A percentile compares a stretch with the other conserved stretches of the same genome.
Conservation (phyloP, 1,140 invertebrate genomes). For the Helicorthomorpha holstii region DNA sequence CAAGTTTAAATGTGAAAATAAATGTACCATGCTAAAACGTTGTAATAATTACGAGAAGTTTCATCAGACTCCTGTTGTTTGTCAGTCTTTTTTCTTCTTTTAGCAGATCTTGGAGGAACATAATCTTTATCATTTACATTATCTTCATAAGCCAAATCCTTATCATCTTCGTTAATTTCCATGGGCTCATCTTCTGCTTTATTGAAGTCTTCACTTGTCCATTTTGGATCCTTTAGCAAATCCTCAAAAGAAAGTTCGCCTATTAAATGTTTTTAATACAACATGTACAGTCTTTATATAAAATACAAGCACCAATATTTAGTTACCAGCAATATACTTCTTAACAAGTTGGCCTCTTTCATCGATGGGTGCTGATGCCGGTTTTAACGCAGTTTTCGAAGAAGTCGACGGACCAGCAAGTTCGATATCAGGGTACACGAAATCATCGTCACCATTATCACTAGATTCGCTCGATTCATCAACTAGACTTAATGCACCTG, state of each 20-base stretch:
- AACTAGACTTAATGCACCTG: too few species aligned
- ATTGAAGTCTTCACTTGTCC: background rate
- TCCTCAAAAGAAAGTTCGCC: background rate
- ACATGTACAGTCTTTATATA: too few species aligned
- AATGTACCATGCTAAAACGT: background rate
- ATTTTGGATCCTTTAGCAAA: too few species aligned
- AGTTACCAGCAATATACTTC: background rate
- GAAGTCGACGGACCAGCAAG: background rate
- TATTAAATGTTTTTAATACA: too few species aligned
- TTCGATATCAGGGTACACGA: background rate
- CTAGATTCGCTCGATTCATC: too few species aligned
- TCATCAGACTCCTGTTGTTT: background rate
- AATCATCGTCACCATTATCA: background rate
- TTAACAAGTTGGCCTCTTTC: background rate
- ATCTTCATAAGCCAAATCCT: background rate
- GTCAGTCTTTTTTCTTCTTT: background rate
- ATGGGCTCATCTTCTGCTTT: background rate
- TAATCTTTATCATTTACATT: background rate
- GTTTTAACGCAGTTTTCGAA: background rate
- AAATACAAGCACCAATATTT: background rate
- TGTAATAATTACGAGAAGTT: background rate
- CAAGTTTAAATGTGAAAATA: background rate
- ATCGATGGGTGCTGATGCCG: background rate
- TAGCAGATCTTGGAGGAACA: background rate
- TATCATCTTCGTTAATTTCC: background rate